phyloP scores from a whole-genome alignment of 35 echinoderm and acorn worm genomes.

The Apostichopus japonicus region DNA sequence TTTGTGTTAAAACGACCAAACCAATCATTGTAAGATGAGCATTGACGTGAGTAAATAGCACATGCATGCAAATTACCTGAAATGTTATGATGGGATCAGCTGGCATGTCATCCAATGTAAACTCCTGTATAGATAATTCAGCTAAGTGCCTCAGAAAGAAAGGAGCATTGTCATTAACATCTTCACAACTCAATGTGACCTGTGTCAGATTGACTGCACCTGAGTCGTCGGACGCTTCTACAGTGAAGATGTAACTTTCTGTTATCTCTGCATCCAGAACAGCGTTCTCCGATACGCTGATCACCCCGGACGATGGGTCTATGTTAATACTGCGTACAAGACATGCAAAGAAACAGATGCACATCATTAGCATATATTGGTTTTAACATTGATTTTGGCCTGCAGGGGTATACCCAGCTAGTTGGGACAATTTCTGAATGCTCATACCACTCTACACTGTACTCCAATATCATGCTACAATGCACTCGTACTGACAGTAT shows the following conservation, averaged over 20 bases:
- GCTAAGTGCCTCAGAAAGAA: neutral
- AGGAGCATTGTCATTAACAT: conserved; percentile 23
- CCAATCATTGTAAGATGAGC: too few relatives aligned
- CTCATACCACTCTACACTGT: too few relatives aligned
- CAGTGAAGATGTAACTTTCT: neutral
- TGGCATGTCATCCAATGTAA: neutral
- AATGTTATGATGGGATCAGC: neutral
- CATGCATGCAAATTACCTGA: neutral
- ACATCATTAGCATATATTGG: too few relatives aligned
- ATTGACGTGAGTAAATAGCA: neutral
- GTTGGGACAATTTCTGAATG: too few relatives aligned
- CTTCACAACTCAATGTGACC: neutral
- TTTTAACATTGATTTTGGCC: too few relatives aligned
- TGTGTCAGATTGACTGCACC: neutral
- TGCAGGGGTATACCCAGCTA: too few relatives aligned
- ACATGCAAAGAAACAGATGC: too few relatives aligned
- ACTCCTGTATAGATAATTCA: neutral
- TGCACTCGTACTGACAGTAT: too few relatives aligned
- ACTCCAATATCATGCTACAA: too few relatives aligned
- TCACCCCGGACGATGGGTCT: neutral
- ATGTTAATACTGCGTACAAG: neutral
- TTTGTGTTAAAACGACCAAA: too few relatives aligned
- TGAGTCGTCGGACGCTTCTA: neutral
- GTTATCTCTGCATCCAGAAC: neutral
- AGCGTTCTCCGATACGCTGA: neutral